Evolutionary conservation across 2,797 vertebrate genomes (phyloP).

Genomic region (Sebastes ruberrimus): DNA sequence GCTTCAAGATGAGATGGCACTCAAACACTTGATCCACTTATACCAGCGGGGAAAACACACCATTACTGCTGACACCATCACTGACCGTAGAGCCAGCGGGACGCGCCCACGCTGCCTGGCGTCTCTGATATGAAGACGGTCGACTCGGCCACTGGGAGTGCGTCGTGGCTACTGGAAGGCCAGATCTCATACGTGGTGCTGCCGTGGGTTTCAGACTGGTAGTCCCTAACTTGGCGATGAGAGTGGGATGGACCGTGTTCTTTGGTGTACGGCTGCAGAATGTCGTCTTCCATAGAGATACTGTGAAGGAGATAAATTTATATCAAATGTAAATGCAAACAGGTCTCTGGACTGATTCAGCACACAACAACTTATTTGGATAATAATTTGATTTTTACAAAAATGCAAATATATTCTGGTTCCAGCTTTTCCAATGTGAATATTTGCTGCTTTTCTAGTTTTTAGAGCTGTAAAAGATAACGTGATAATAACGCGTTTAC

Average conservation of each 20-base stretch:
- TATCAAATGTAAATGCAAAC: not conserved
- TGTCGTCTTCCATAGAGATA: constrained; percentile 61
- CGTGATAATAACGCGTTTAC: no score
- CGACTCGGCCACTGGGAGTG: constrained; percentile 54
- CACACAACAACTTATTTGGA: not conserved
- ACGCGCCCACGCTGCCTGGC: constrained; percentile 60
- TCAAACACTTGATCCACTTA: not conserved
- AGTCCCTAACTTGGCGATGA: constrained; percentile 79
- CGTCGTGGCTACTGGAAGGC: constrained; percentile 66
- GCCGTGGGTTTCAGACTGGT: constrained; percentile 72
- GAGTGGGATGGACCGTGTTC: constrained; percentile 72
- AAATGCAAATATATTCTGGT: not conserved
- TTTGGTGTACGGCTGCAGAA: constrained; percentile 78
- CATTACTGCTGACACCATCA: not conserved
- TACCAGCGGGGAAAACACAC: not conserved
- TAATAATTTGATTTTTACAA: not conserved
- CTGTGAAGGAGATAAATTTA: not conserved
- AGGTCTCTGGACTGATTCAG: not conserved
- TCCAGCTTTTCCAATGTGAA: no score
- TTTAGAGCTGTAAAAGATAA: no score
- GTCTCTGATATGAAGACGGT: constrained; percentile 72
- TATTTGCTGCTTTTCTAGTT: no score
- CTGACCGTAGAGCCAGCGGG: constrained; percentile 60
- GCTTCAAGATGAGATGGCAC: not conserved
- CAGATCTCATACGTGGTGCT: constrained; percentile 82